Evolutionary conservation across 2,888 invertebrate species (phyloP).

Genomic region (Apodemia duryi): DNA sequence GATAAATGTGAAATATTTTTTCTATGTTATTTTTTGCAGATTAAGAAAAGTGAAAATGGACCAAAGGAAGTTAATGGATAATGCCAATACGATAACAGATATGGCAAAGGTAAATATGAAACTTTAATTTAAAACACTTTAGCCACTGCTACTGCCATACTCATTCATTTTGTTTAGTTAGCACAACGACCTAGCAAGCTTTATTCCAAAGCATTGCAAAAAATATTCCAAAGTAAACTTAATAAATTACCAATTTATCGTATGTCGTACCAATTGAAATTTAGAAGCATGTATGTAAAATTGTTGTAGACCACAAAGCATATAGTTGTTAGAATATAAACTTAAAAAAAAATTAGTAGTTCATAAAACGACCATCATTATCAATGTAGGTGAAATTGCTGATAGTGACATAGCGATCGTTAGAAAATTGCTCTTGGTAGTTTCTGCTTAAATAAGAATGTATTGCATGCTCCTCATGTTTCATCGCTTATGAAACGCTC

Average conservation of each 20-base stretch:
- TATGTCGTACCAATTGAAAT: neutral
- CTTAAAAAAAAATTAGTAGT: too few relatives aligned
- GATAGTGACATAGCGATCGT: neutral
- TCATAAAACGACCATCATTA: too few relatives aligned
- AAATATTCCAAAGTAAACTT: too few relatives aligned
- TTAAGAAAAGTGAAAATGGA: constrained; percentile 99
- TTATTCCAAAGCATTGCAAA: neutral
- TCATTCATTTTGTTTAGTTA: constrained; percentile 59
- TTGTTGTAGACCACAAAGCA: neutral
- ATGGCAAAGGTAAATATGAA: constrained; percentile 95
- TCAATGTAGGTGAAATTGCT: neutral
- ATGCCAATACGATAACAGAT: constrained; percentile 98
- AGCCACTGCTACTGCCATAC: constrained; percentile 63
- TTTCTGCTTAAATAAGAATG: neutral
- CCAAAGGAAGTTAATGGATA: constrained; percentile 99
- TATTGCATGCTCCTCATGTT: constrained; percentile 9
- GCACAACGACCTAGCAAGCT: constrained; percentile 35
- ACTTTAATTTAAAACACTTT: constrained; percentile 30
- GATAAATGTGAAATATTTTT: constrained; percentile 18
- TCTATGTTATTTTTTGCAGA: constrained; percentile 76
- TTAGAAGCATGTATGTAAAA: constrained; percentile 3
- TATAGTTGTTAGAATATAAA: neutral
- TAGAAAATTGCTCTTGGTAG: neutral
- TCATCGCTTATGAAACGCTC: constrained; percentile 8
- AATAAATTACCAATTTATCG: too few relatives aligned